Percentiles rank a stretch among this genome's conserved stretches.
phyloP scores from a whole-genome alignment of 2,113 vertebrate species.

The Macrotus californicus region DNA sequence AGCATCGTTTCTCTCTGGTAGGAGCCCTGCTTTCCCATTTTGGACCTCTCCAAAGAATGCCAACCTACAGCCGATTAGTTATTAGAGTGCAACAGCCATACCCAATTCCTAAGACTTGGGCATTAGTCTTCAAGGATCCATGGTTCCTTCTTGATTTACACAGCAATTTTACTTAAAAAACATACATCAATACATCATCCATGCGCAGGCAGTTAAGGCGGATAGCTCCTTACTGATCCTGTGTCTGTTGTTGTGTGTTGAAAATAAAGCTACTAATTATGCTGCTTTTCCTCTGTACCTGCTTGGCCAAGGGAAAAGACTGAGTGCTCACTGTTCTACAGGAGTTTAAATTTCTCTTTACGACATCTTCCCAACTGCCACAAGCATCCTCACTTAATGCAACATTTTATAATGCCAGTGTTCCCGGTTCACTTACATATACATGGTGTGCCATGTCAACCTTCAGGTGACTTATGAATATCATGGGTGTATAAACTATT shows the following conservation, averaged over 20 bases:
- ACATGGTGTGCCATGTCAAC: slow-evolving; percentile 73
- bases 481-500: slow-evolving; percentile 69
- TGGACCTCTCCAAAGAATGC: neutral
- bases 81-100: slow-evolving; percentile 23
- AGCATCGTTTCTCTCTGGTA: neutral
- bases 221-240: slow-evolving; percentile 15
- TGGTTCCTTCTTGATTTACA: slow-evolving; percentile 41
- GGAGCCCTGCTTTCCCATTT: neutral
- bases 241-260: slow-evolving; percentile 54
- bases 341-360: slow-evolving; percentile 77
- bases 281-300: slow-evolving; percentile 68
- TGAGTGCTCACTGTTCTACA: slow-evolving; percentile 55
- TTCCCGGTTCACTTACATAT: slow-evolving; percentile 76
- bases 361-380: slow-evolving; percentile 73
- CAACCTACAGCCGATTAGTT: neutral
- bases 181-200: slow-evolving; percentile 71
- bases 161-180: slow-evolving; percentile 71
- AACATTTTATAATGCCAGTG: slow-evolving; percentile 76
- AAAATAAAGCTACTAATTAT: slow-evolving; percentile 64
- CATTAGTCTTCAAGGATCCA: slow-evolving; percentile 45
- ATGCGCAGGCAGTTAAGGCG: slow-evolving; percentile 48
- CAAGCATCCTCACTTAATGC: slow-evolving; percentile 74
- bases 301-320: slow-evolving; percentile 46
- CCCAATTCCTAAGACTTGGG: slow-evolving; percentile 47
- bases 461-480: slow-evolving; percentile 76